Evolutionary conservation across 1,140 invertebrate genomes (phyloP).

Genomic region (Microplitis mediator): DNA sequence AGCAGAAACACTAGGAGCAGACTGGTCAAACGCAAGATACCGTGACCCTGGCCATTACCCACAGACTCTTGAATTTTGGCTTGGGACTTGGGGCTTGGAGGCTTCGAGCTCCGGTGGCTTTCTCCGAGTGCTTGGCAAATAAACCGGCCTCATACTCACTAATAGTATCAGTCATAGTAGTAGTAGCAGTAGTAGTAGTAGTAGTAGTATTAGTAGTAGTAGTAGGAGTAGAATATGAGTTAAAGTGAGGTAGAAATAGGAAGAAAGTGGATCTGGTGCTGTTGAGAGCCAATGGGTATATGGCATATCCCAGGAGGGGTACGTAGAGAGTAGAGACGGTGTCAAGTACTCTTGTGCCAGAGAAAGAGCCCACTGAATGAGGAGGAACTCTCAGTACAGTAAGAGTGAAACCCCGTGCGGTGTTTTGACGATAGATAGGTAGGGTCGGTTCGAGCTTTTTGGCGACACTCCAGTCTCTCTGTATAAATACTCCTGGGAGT

Average conservation of each 20-base stretch:
- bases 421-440: conserved; percentile 51
- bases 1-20: not conserved
- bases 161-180: not conserved
- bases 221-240: not conserved
- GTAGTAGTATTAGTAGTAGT: no score
- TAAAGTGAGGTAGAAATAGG: not conserved
- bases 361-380: not conserved
- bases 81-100: no score
- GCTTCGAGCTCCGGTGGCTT: conserved; percentile 2
- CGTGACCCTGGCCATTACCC: conserved; percentile 35
- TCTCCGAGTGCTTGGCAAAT: conserved; percentile 47
- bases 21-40: conserved; percentile 7
- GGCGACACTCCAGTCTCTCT: conserved; percentile 55
- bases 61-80: conserved; percentile 44
- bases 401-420: conserved; percentile 25
- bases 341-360: conserved; percentile 34
- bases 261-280: conserved; percentile 21
- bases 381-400: not conserved
- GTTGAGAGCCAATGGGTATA: conserved; percentile 41
- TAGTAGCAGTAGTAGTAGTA: no score
- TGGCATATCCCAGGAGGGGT: conserved; percentile 27
- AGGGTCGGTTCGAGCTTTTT: conserved; percentile 56
- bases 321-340: conserved; percentile 32
- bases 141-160: conserved; percentile 29
- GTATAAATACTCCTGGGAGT: conserved; percentile 57